Base-by-base conservation (phyloP, 2,113 vertebrate species). In the Myrmophylax atrothorax region DNA sequence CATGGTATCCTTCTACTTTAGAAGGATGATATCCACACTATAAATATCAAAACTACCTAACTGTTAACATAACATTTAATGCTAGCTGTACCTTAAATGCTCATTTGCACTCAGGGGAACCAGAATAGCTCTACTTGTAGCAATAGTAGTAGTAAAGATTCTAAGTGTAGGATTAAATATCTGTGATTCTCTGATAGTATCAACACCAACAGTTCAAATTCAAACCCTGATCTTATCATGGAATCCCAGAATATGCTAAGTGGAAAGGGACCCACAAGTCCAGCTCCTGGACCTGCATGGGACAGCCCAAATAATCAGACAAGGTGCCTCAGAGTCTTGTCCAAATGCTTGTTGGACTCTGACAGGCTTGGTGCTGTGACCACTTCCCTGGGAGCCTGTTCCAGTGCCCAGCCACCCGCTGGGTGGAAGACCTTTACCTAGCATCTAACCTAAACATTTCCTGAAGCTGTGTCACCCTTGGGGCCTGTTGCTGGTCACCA, bases 301-400 rank as follows among this genome's bases (percentile, higher is more conserved):
- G 18, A 74, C 8, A 20, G 28, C 38, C 28, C 23, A 18, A 67
- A n/a, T 5, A 52, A 1, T 47, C 16, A 44, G 19, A 38, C 7
- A 10, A 1, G 35, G 16, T 22, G 4, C 58, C 50, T 28, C 7
- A 50, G 20, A 42, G 2, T 5, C 1, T 22, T 73, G 18, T 46
- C 15, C 33, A 75, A 44, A 60, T 0, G 0, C 8, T 38, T 38
- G 44, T 59, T 52, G 68, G 38, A 1, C 18, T 44, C 26, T 73
- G 14, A 1, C 44, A 58, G 31, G 22, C 17, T 56, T 56, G 26
- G 10, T 67, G 33, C 28, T 38, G 7, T 67, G 37, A 29, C 28
- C 33, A 9, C n/a, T 38, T 7, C 38, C 33, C 23, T 53, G 23
- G 18, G 14, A 46, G 18, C 37, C 29, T 52, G 55, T 69, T 60